phyloP scores from a whole-genome alignment of 1,140 invertebrate species.

The Bombus superbus region DNA sequence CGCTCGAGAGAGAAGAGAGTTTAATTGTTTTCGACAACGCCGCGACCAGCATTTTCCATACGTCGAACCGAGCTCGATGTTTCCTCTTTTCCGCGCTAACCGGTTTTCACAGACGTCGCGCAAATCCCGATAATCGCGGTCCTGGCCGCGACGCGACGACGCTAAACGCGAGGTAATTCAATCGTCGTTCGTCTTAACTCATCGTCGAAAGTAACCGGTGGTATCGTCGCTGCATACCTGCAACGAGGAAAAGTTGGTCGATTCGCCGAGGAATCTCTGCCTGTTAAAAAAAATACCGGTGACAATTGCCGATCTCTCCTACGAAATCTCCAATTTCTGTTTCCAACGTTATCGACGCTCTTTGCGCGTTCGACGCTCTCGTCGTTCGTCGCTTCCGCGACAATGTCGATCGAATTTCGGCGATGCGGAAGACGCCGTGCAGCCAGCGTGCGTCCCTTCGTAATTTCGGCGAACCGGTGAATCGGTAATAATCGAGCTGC shows the following conservation, averaged over 20 bases:
- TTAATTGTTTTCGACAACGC: constrained; percentile 18
- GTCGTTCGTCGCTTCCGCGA: too few species aligned
- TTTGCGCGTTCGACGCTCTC: too few species aligned
- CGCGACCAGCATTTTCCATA: constrained; percentile 24
- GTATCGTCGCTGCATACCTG: background rate
- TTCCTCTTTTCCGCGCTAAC: constrained; percentile 23
- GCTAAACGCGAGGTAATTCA: constrained; percentile 5
- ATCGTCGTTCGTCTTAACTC: constrained; percentile 5
- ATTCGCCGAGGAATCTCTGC: too few species aligned
- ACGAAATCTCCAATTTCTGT: too few species aligned
- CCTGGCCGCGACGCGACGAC: background rate
- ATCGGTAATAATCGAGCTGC: background rate
- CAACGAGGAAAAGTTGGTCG: background rate
- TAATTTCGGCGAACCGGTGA: background rate
- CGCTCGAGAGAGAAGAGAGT: background rate
- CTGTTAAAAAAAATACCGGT: background rate
- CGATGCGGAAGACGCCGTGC: background rate
- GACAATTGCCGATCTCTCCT: background rate
- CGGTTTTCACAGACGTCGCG: constrained; percentile 36
- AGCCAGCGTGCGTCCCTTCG: background rate
- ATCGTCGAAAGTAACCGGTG: constrained; percentile 1
- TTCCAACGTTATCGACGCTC: too few species aligned
- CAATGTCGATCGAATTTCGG: background rate
- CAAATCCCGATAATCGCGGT: constrained; percentile 20
- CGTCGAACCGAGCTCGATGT: background rate